Conservation (phyloP, 2,888 invertebrate genomes). For the Drosophila birchii region DNA sequence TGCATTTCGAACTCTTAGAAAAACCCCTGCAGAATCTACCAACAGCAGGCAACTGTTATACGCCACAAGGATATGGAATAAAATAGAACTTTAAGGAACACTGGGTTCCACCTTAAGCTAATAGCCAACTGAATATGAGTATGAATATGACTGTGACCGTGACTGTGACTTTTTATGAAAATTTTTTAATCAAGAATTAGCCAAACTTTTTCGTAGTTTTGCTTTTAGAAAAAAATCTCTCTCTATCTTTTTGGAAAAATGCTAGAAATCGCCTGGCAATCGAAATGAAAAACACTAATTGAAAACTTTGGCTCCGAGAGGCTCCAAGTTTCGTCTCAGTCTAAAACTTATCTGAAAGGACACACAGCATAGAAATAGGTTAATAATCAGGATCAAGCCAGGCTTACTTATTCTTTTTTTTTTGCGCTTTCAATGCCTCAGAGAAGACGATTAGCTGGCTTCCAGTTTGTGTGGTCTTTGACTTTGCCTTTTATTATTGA, state of each 20-base stretch:
- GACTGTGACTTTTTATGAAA: not conserved
- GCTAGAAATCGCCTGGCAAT: constrained; percentile 43
- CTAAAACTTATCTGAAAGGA: constrained; percentile 59
- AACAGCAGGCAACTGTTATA: constrained; percentile 2
- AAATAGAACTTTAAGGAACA: not conserved
- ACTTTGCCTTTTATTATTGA: not conserved
- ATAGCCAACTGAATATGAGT: not conserved
- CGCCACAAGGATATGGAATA: not conserved
- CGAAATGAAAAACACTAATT: constrained; percentile 24
- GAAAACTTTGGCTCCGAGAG: constrained; percentile 50
- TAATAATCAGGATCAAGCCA: constrained; percentile 39
- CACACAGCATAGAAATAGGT: constrained; percentile 57
- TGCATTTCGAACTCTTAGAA: constrained; percentile 23
- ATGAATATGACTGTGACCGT: not conserved
- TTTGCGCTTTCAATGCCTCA: not conserved
- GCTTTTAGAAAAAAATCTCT: not conserved
- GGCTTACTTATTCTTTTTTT: not conserved
- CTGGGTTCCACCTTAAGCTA: constrained; percentile 9
- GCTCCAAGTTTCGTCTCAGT: constrained; percentile 44
- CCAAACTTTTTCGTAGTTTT: not conserved
- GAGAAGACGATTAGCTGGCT: constrained; percentile 7
- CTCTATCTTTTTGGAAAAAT: not conserved
- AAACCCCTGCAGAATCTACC: not conserved
- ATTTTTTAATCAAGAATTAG: constrained; percentile 13
- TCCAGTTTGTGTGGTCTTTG: not conserved